phyloP scores from a whole-genome alignment of 2,797 vertebrate genomes.

The Crenichthys baileyi region DNA sequence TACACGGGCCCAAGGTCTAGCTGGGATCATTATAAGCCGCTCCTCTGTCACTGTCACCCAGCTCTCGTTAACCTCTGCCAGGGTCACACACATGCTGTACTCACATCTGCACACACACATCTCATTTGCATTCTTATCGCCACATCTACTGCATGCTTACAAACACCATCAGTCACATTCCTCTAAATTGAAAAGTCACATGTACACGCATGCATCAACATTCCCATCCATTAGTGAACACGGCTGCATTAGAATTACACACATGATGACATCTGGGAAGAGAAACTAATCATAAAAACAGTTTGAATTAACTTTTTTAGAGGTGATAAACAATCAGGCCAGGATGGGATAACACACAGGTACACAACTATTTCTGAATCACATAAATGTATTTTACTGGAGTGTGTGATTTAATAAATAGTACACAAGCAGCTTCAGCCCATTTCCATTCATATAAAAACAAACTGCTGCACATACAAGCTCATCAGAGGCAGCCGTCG shows the following conservation, averaged over 20 bases:
- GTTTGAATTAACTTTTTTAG: constrained; percentile 26
- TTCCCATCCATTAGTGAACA: constrained; percentile 62
- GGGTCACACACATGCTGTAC: constrained; percentile 55
- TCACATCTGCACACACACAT: constrained; percentile 30
- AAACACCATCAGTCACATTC: constrained; percentile 66
- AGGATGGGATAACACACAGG: constrained; percentile 8
- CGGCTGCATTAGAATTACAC: constrained; percentile 50
- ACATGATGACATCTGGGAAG: constrained; percentile 1
- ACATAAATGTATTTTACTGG: constrained; percentile 13
- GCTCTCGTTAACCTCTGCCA: constrained; percentile 68
- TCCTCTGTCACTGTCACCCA: constrained; percentile 63
- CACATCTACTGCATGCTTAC: constrained; percentile 44
- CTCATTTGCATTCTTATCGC: constrained; percentile 70
- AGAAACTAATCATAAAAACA: not conserved
- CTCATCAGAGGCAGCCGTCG: constrained; percentile 71
- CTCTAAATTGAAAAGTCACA: constrained; percentile 64
- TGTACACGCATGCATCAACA: constrained; percentile 59
- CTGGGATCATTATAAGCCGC: constrained; percentile 61
- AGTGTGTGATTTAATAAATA: constrained; percentile 5
- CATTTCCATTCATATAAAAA: constrained; percentile 68
- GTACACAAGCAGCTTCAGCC: constrained; percentile 15
- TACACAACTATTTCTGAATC: constrained; percentile 21
- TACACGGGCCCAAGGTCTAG: constrained; percentile 46
- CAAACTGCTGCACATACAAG: constrained; percentile 66
- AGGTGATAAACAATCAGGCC: constrained; percentile 45